These are phyloP conservation scores for Lutjanus argentimaculatus DNA, from an alignment of 2,797 vertebrate species.

Conservation along the genomic window DNA sequence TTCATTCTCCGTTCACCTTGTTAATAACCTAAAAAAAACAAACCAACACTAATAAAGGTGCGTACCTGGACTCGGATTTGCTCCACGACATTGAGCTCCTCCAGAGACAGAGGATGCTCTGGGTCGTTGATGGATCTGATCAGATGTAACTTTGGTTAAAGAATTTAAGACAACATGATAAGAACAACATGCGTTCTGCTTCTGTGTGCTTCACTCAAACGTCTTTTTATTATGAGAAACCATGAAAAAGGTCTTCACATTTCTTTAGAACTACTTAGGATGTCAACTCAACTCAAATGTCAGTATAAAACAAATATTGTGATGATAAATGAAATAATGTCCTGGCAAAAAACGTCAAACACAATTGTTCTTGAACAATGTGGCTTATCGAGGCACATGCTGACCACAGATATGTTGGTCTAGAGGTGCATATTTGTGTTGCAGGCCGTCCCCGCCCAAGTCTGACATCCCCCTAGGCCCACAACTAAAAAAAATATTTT, in stretches of 20 bases:
- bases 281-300: too few relatives aligned
- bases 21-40: neutral
- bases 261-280: neutral
- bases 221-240: neutral
- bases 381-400: neutral
- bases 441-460: neutral
- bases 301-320: neutral
- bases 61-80: conserved; percentile 91
- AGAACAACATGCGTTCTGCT: neutral
- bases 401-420: neutral
- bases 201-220: neutral
- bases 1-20: neutral
- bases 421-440: neutral
- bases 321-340: neutral
- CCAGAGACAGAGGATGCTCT: conserved; percentile 95
- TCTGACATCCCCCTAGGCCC: neutral
- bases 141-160: conserved; percentile 87
- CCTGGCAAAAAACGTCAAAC: too few relatives aligned
- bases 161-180: conserved; percentile 13
- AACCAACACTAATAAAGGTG: neutral
- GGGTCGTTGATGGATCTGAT: conserved; percentile 96
- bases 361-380: neutral
- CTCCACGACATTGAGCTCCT: conserved; percentile 96
- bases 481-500: neutral
- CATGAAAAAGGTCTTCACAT: neutral